Evolutionary conservation across 2,888 invertebrate genomes (phyloP).

Genomic region (Pyrgus malvae): DNA sequence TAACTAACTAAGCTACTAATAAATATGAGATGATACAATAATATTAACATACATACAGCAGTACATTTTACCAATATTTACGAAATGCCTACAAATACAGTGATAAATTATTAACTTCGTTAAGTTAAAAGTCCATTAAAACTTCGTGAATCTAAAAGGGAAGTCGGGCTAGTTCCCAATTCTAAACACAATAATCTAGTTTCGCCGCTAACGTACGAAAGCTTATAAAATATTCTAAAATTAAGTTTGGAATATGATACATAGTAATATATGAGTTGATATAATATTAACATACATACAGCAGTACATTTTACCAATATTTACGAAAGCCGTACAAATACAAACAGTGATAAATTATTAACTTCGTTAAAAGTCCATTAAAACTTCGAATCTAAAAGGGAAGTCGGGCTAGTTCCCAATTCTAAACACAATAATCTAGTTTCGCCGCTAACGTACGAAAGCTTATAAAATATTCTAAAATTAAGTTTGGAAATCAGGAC

Average conservation of each 20-base stretch:
- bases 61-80: background rate
- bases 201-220: slow-evolving; percentile 24
- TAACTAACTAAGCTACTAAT: too few species aligned
- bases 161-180: slow-evolving; percentile 14
- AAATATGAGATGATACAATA: too few species aligned
- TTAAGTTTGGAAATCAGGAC: too few species aligned
- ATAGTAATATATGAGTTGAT: too few species aligned
- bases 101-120: slow-evolving; percentile 24
- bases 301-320: background rate
- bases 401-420: slow-evolving; percentile 20
- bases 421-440: slow-evolving; percentile 26
- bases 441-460: slow-evolving; percentile 25
- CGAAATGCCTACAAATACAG: background rate
- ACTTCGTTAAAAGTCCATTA: slow-evolving; percentile 29
- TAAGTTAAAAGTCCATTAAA: slow-evolving; percentile 25
- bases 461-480: background rate
- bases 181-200: slow-evolving; percentile 24
- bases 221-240: background rate
- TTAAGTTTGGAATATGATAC: background rate
- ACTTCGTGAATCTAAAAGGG: slow-evolving; percentile 21
- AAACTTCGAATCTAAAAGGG: slow-evolving; percentile 25
- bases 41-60: too few species aligned
- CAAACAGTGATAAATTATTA: slow-evolving; percentile 24
- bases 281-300: too few species aligned
- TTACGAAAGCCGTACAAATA: background rate